A percentile compares a stretch with the other conserved stretches of the same genome.
Evolutionary conservation across 2,888 invertebrate species (phyloP).

Genomic region (Hyles lineata): DNA sequence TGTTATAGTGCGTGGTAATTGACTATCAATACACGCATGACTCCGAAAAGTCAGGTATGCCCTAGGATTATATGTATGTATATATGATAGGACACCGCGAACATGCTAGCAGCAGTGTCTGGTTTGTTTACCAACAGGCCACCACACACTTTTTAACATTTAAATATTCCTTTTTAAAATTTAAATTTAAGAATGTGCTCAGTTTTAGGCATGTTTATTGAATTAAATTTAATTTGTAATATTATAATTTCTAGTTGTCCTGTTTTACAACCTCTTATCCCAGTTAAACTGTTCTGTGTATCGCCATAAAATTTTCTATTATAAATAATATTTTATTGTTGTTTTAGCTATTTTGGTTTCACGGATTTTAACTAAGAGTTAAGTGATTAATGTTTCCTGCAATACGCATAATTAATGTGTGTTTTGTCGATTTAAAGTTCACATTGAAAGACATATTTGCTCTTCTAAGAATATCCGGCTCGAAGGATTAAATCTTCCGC

Average conservation of each 20-base stretch:
- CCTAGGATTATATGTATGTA: too few species aligned
- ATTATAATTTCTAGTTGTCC: not conserved
- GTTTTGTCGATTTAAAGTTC: not conserved
- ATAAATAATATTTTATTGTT: not conserved
- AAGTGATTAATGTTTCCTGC: slow-evolving; percentile 25
- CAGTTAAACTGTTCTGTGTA: not conserved
- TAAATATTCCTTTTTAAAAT: too few species aligned
- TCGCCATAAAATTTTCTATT: not conserved
- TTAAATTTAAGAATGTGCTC: too few species aligned
- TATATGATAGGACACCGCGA: too few species aligned
- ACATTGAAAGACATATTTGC: slow-evolving; percentile 14
- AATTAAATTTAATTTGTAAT: not conserved
- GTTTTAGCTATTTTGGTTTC: too few species aligned
- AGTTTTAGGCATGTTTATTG: not conserved
- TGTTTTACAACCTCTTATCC: not conserved
- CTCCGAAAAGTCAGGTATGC: too few species aligned
- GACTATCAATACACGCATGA: too few species aligned
- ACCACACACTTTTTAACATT: too few species aligned
- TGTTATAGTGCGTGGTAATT: too few species aligned
- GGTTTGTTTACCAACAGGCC: too few species aligned
- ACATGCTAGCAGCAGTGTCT: too few species aligned
- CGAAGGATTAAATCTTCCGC: slow-evolving; percentile 20
- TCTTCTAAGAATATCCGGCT: slow-evolving; percentile 29
- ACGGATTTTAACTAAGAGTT: slow-evolving; percentile 1
- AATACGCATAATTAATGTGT: slow-evolving; percentile 13